Conservation (phyloP, 2,888 invertebrate genomes). For the Himalopsyche kuldschensis region DNA sequence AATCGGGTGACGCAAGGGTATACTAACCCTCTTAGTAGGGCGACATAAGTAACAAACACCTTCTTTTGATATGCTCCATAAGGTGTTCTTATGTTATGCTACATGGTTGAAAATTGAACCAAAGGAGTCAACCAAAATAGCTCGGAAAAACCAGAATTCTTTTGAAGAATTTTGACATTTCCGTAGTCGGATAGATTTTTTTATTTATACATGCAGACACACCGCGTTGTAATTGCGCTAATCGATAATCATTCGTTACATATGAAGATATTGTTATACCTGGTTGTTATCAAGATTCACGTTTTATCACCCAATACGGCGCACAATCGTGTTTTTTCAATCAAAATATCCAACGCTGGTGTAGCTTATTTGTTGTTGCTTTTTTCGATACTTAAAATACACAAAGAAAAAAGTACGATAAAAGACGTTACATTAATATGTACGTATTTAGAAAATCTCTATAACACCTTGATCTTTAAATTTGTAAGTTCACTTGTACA, state of each 20-base stretch:
- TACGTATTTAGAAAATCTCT: not conserved
- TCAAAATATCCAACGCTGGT: not conserved
- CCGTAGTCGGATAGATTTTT: not conserved
- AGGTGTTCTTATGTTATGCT: too few species aligned
- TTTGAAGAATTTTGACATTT: not conserved
- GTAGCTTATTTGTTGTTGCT: not conserved
- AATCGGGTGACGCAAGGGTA: too few species aligned
- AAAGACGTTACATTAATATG: not conserved
- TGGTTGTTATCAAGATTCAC: not conserved
- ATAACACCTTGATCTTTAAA: not conserved
- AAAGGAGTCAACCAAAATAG: too few species aligned
- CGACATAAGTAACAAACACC: too few species aligned
- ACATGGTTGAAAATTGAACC: too few species aligned
- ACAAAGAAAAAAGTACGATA: not conserved
- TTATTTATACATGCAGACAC: not conserved
- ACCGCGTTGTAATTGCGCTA: not conserved
- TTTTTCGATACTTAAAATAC: not conserved
- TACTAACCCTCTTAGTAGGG: too few species aligned
- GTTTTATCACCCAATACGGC: not conserved
- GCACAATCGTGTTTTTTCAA: not conserved
- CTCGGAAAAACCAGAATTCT: too few species aligned
- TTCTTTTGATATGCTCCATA: too few species aligned
- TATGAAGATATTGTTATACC: not conserved
- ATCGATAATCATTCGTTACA: not conserved
- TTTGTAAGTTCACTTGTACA: not conserved